phyloP scores from a whole-genome alignment of 2,888 invertebrate species.

The Anthrax anthrax region DNA sequence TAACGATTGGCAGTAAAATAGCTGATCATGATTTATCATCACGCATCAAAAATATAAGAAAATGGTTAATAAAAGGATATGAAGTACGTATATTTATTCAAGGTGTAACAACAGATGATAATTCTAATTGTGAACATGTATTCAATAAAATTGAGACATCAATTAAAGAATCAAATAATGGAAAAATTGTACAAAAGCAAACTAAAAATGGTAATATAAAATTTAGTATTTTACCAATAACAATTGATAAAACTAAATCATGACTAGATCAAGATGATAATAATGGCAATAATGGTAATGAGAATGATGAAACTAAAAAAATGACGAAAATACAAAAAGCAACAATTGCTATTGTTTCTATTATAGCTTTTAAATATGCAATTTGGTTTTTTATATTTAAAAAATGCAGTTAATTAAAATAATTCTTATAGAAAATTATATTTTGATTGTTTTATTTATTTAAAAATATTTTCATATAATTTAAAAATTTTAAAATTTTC shows the following conservation, averaged over 20 bases:
- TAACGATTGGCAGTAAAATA: slow-evolving; percentile 47
- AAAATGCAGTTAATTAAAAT: neutral
- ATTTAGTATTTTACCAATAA: slow-evolving; percentile 45
- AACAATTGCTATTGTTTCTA: neutral
- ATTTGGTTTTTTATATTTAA: slow-evolving; percentile 1
- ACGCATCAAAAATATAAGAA: slow-evolving; percentile 46
- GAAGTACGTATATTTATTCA: slow-evolving; percentile 39
- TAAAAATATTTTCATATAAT: no score
- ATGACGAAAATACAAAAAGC: neutral
- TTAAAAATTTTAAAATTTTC: no score
- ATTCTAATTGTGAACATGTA: slow-evolving; percentile 36
- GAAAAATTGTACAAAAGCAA: slow-evolving; percentile 48
- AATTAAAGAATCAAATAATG: slow-evolving; percentile 35
- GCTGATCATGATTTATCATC: slow-evolving; percentile 51
- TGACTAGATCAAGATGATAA: slow-evolving; percentile 1
- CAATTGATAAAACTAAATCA: neutral
- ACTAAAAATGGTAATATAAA: slow-evolving; percentile 44
- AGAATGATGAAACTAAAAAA: neutral
- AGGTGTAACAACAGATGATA: slow-evolving; percentile 16
- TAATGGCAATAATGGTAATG: neutral
- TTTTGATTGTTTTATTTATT: no score
- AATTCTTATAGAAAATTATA: neutral
- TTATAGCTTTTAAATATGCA: slow-evolving; percentile 1
- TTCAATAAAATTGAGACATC: slow-evolving; percentile 39
- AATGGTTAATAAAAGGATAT: slow-evolving; percentile 50